Conservation (phyloP, 2,797 vertebrate genomes). For the Erethizon dorsatum region DNA sequence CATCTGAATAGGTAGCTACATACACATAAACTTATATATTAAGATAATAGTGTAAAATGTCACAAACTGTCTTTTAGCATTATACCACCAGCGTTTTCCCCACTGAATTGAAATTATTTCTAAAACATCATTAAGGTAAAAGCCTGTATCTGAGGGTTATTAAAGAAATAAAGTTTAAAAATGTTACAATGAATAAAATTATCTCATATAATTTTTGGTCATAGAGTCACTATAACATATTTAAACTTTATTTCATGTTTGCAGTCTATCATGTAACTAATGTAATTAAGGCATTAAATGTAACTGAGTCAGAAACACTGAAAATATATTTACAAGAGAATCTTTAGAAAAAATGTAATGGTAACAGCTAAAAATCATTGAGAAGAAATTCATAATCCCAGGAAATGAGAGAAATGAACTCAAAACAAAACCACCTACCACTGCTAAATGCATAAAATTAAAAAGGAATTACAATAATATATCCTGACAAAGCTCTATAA, state of each 20-base stretch:
- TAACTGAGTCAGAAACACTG: neutral
- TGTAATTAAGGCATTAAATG: neutral
- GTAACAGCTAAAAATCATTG: slow-evolving; percentile 15
- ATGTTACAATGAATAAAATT: neutral
- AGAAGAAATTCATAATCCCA: neutral
- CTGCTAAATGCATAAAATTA: slow-evolving; percentile 4
- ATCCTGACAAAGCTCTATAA: neutral
- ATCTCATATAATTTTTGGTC: slow-evolving; percentile 34
- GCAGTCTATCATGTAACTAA: neutral
- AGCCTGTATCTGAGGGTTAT: neutral
- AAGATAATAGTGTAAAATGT: slow-evolving; percentile 31
- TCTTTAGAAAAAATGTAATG: slow-evolving; percentile 11
- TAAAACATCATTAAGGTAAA: slow-evolving; percentile 51
- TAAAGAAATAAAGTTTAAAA: slow-evolving; percentile 58
- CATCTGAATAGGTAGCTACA: neutral
- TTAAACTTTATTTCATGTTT: neutral
- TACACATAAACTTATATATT: neutral
- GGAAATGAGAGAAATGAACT: slow-evolving; percentile 42
- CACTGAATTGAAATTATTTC: slow-evolving; percentile 44
- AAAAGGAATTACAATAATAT: neutral
- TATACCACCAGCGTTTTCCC: neutral
- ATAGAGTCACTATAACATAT: neutral
- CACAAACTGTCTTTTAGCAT: slow-evolving; percentile 38
- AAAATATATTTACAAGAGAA: neutral
- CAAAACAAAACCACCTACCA: neutral